A percentile compares a stretch with the other conserved stretches of the same genome.
phyloP scores from a whole-genome alignment of 2,888 invertebrate species.

The Microctonus brassicae region DNA sequence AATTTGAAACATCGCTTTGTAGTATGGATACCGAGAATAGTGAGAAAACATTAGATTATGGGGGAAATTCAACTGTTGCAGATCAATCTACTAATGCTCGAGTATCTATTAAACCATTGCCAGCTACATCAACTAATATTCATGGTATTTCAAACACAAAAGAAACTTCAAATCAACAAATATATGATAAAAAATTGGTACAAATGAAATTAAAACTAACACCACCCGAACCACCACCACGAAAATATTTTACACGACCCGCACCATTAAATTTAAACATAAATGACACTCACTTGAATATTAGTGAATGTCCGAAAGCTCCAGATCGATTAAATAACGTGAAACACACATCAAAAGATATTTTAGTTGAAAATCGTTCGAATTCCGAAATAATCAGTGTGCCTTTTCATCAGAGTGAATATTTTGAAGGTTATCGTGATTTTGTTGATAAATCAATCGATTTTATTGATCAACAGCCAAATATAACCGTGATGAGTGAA shows the following conservation, averaged over 20 bases:
- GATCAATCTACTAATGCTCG: neutral
- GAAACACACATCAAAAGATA: constrained; percentile 44
- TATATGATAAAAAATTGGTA: constrained; percentile 61
- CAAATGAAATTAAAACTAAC: constrained; percentile 64
- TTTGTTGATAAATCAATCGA: constrained; percentile 58
- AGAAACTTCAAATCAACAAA: constrained; percentile 36
- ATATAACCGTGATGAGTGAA: constrained; percentile 40
- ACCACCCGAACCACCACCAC: constrained; percentile 70
- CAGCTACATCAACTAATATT: neutral
- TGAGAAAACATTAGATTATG: neutral
- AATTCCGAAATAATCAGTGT: constrained; percentile 27
- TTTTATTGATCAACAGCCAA: constrained; percentile 52
- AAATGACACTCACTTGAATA: constrained; percentile 29
- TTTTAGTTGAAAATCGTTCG: constrained; percentile 32
- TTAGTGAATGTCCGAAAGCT: constrained; percentile 48
- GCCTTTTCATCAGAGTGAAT: constrained; percentile 44
- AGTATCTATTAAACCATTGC: neutral
- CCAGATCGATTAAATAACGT: constrained; percentile 48
- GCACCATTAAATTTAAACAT: constrained; percentile 47
- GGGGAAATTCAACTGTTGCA: neutral
- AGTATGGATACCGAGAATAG: neutral
- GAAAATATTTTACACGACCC: constrained; percentile 67
- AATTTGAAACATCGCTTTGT: neutral
- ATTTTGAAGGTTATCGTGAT: constrained; percentile 52
- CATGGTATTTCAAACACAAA: constrained; percentile 33